Evolutionary conservation across 2,888 invertebrate genomes (phyloP), one percentile per base, ranked within the genome.

Genomic region (Isotomurus palustris): DNA sequence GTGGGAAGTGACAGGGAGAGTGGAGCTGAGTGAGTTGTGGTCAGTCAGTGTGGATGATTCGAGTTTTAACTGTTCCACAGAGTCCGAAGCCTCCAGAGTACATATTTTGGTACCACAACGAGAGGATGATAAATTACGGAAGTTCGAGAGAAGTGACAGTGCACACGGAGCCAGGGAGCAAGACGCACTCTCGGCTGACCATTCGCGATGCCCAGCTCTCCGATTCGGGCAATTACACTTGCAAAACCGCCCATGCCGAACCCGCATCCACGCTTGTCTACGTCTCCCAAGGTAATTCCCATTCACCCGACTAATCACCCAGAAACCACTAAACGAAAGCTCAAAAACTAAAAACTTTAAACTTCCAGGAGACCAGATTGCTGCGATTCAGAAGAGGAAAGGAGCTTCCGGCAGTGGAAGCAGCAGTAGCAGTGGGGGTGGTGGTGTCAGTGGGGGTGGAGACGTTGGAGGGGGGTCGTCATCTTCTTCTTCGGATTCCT

Each of bases 91-190:
- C 91, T 70, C 92, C 91, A 70, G 91, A 91, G 78, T 92, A 90
- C 80, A 91, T 92, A 74, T 91, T 91, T 80, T 92, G 92, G 92
- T 91, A 88, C 79, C 91, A 91, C 81, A 91, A 92, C 80, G 87
- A 87, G 76, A 85, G 88, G 74, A 90, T 92, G 87, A 90, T 92
- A 80, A 92, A 91, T 82, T 91, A 91, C 78, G 91, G 69, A 44
- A 67, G 62, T 61, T 58, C 66, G 19, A 51, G 64, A 28, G 63
- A 65, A 61, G 66, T 69, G 52, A 52, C 65, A 49, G 90, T 92
- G 73, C 83, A 85, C 75, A 91, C 90, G 68, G 86, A 86, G 76
- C 88, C 88, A 67, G 90, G 89, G 66, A 83, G 86, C 73, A 83
- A 85, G 75, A 91, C 91, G 67, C 88, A 90, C 78, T 89, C 88